Base-by-base conservation (phyloP, 2,113 vertebrate genomes). In the Marmota monax region DNA sequence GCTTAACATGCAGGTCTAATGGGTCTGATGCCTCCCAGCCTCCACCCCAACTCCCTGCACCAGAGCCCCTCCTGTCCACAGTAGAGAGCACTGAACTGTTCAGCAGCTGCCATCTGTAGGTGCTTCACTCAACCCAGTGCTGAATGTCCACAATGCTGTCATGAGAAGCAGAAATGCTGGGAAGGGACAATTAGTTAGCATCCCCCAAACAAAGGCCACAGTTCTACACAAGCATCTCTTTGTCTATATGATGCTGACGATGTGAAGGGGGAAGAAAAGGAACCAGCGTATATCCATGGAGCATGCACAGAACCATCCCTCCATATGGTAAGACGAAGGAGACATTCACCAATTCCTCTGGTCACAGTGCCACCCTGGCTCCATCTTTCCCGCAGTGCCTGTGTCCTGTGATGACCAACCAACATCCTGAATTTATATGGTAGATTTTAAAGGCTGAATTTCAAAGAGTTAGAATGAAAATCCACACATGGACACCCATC, bases 101-200 rank as follows among this genome's bases (percentile, higher is more conserved):
- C 78, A 58, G 10, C 2, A 91, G 27, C 45, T n/a, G 14, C 67
- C 27, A 51, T 34, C 45, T 84, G 32, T n/a, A 74, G 53, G 18
- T 0, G 0, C 32, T 7, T 4, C 0, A 29, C 10, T 18, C 29
- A 4, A 2, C 18, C 79, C 51, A 27, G 2, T 1, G 34, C 29
- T 2, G 39, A 20, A 0, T 61, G 45, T 16, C 83, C 82, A 74
- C 61, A 42, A 72, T 29, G 20, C 7, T 12, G 27, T 48, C 29
- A 29, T 74, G 29, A 80, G 77, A 63, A 73, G 69, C 63, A 88
- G 63, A 86, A 67, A 77, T 29, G 20, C 27, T 37, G 67, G 70
- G 34, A 65, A 72, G 23, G 65, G 29, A 48, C 27, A 20, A 17
- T 34, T 51, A 34, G 11, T 5, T 39, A 11, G 29, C 0, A 27